These are phyloP conservation scores for Empidonax traillii DNA, from an alignment of 2,113 vertebrate species.

Conservation along the genomic window DNA sequence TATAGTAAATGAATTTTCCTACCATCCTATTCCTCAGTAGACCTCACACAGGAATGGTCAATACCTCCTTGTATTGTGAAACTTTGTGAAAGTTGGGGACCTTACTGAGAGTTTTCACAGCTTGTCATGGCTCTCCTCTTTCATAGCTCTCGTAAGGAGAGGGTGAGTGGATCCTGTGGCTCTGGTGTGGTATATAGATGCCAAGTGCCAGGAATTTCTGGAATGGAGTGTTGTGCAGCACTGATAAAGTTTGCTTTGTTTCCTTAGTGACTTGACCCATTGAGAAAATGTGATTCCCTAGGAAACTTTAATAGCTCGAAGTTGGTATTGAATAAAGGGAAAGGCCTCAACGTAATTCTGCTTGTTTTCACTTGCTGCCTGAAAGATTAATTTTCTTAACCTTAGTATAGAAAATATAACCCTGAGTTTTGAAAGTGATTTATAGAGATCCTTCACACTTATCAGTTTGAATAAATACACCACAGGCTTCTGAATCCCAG, in stretches of 20 bases:
- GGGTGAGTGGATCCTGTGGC: conserved; percentile 44
- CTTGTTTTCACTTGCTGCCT: conserved; percentile 79
- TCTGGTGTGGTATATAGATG: conserved; percentile 77
- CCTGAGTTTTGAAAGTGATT: conserved; percentile 65
- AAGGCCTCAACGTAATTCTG: conserved; percentile 60
- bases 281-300: conserved; percentile 80
- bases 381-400: conserved; percentile 76
- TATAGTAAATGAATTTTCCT: conserved; percentile 26
- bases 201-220: conserved; percentile 91
- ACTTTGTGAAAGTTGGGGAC: neutral
- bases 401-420: conserved; percentile 60
- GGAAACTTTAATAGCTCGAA: conserved; percentile 78
- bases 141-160: conserved; percentile 4
- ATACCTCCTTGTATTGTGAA: neutral
- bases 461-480: conserved; percentile 54
- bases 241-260: conserved; percentile 99
- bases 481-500: conserved; percentile 40
- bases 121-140: neutral
- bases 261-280: conserved; percentile 84
- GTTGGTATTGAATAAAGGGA: conserved; percentile 72
- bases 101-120: conserved; percentile 29
- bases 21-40: neutral
- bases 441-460: conserved; percentile 59
- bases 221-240: conserved; percentile 90
- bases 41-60: neutral